phyloP scores from a whole-genome alignment of 1,140 invertebrate genomes.

The Drosophila sproati region DNA sequence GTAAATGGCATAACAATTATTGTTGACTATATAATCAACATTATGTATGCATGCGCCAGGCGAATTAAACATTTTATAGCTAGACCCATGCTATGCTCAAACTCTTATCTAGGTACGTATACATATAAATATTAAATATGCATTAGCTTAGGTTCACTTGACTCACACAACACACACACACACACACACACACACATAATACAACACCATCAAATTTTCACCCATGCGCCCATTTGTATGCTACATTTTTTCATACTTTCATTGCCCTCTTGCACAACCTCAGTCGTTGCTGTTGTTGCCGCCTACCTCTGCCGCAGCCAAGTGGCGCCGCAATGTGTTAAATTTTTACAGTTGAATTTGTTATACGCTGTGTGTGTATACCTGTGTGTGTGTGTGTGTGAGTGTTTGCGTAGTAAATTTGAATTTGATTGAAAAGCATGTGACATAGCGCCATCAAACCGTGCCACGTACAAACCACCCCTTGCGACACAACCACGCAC shows the following conservation, averaged over 20 bases:
- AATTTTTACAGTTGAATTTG: conserved; percentile 82
- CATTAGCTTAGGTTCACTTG: conserved; percentile 62
- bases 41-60: conserved; percentile 35
- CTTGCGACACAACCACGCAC: not conserved
- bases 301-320: conserved; percentile 3
- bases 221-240: conserved; percentile 66
- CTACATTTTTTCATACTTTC: conserved; percentile 46
- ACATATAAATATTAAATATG: conserved; percentile 75
- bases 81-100: not conserved
- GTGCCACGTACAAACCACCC: conserved; percentile 20
- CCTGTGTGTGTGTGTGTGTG: conserved; percentile 22
- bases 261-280: conserved; percentile 23
- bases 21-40: conserved; percentile 47
- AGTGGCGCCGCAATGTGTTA: conserved; percentile 65
- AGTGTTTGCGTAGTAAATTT: conserved; percentile 69
- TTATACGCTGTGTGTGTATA: conserved; percentile 40
- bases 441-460: conserved; percentile 51
- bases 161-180: conserved; percentile 1
- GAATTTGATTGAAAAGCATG: conserved; percentile 83
- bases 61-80: conserved; percentile 54
- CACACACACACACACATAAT: conserved; percentile 5
- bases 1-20: conserved; percentile 48
- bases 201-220: conserved; percentile 31
- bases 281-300: conserved; percentile 2
- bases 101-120: conserved; percentile 41